Evolutionary conservation across 2,888 invertebrate species (phyloP), one percentile per base, ranked within the genome.

Genomic region (Synanthedon formicaeformis): DNA sequence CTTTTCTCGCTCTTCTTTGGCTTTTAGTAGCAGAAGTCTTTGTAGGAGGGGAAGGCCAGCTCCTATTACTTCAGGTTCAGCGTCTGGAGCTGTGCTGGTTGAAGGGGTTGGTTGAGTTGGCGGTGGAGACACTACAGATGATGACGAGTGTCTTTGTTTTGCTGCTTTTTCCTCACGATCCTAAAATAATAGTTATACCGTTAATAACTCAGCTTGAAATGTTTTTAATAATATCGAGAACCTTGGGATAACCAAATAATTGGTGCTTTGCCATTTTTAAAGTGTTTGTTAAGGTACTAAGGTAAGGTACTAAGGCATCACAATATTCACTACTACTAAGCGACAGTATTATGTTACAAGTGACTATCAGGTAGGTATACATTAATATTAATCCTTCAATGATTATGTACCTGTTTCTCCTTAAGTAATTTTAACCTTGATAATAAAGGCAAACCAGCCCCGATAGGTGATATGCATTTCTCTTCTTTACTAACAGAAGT

Each of bases 371-470:
- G n/a, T n/a, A n/a, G n/a, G 27, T 16, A 16, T 16, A 18, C 18
- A 18, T 3, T 18, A 2, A 2, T 4, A 23, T 23, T 23, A 23
- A 23, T 23, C 23, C 23, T 4, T 23, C 23, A 23, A 23, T 1
- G 12, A 11, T 41, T 10, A 23, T 8, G 75, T 63, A 92, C 93
- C 81, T 96, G 95, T 76, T 95, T 95, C 73, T 96, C 95, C 75
- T 95, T 95, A 0, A 96, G 88, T 49, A 96, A 81, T 66, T 94
- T 92, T 52, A 96, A 81, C 54, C 96, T 87, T 48, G 94, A 92
- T 8, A 96, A 79, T 27, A 96, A 78, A 0, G 96, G 96, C 53
- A 96, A 80, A 0, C 96, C 96, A 4, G 95, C 96, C 48, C 96
- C 96, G 56, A 96, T 90, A 0, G 94, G 94, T 52, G 94, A 94